phyloP scores from a whole-genome alignment of 2,797 vertebrate species.

The Leuciscus waleckii region DNA sequence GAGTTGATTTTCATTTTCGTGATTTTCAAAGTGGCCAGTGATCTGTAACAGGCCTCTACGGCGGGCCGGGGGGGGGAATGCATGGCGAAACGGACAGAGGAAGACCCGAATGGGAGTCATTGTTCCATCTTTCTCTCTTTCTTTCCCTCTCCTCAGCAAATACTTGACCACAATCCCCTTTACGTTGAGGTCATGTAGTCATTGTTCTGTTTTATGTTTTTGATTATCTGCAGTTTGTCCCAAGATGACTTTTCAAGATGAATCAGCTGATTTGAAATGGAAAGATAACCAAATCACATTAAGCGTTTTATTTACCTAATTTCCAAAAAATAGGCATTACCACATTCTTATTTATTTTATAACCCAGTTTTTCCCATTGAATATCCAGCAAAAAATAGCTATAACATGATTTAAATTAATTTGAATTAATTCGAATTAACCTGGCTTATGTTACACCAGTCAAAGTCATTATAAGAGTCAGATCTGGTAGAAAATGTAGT shows the following conservation, averaged over 20 bases:
- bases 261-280: not conserved
- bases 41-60: conserved; percentile 66
- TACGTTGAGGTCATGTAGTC: not conserved
- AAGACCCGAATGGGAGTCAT: conserved; percentile 51
- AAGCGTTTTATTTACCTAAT: not conserved
- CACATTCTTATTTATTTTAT: not conserved
- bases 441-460: not conserved
- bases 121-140: conserved; percentile 22
- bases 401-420: not conserved
- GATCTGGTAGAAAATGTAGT: not conserved
- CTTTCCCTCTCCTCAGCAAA: conserved; percentile 23
- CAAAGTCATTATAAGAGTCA: not conserved
- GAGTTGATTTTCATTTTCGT: conserved; percentile 67
- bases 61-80: conserved; percentile 27
- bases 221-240: not conserved
- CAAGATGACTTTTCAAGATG: not conserved
- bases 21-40: conserved; percentile 67
- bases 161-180: not conserved
- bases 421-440: not conserved
- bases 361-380: not conserved
- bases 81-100: conserved; percentile 32
- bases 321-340: not conserved
- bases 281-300: not conserved
- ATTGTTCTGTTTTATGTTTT: not conserved
- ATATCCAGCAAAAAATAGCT: too few relatives aligned